A percentile compares a stretch with the other conserved stretches of the same genome.
Evolutionary conservation across 1,140 invertebrate genomes (phyloP).

Genomic region (Piezodorus guildinii): DNA sequence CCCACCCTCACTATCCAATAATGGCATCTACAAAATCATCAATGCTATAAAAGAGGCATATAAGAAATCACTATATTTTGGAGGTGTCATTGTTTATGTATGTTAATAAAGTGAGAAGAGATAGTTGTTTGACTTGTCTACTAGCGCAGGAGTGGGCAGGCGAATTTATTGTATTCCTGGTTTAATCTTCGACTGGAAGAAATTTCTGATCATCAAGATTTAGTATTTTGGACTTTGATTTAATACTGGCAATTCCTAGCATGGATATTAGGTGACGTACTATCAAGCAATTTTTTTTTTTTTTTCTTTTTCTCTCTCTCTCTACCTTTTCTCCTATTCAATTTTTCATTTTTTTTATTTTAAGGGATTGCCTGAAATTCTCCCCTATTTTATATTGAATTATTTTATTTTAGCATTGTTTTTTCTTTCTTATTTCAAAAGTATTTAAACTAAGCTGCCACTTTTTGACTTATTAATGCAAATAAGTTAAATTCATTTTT

Average conservation of each 20-base stretch:
- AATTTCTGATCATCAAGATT: not conserved
- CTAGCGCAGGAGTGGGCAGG: constrained; percentile 26
- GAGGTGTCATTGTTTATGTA: constrained; percentile 14
- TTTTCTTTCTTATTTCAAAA: not conserved
- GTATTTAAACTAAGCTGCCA: not conserved
- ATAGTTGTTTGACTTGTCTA: constrained; percentile 11
- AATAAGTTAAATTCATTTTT: not conserved
- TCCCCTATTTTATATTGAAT: not conserved
- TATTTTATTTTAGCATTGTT: not conserved
- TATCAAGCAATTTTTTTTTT: constrained; percentile 21
- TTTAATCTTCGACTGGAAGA: not conserved
- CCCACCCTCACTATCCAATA: constrained; percentile 2
- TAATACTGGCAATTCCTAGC: constrained; percentile 17
- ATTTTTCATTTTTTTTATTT: not conserved
- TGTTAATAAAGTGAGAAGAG: constrained; percentile 1
- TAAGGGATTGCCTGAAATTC: constrained; percentile 15
- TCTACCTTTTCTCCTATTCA: not conserved
- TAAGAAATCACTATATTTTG: not conserved
- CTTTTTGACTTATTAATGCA: not conserved
- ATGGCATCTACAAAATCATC: not conserved
- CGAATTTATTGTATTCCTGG: constrained; percentile 23
- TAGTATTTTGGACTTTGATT: constrained; percentile 6
- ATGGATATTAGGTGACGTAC: constrained; percentile 26
- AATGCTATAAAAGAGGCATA: not conserved
- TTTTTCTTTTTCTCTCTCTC: too few relatives aligned